A percentile compares a stretch with the other conserved stretches of the same genome.
These are phyloP conservation scores for Malacoctenus gilli DNA, from an alignment of 2,797 vertebrate genomes.

Conservation along the genomic window DNA sequence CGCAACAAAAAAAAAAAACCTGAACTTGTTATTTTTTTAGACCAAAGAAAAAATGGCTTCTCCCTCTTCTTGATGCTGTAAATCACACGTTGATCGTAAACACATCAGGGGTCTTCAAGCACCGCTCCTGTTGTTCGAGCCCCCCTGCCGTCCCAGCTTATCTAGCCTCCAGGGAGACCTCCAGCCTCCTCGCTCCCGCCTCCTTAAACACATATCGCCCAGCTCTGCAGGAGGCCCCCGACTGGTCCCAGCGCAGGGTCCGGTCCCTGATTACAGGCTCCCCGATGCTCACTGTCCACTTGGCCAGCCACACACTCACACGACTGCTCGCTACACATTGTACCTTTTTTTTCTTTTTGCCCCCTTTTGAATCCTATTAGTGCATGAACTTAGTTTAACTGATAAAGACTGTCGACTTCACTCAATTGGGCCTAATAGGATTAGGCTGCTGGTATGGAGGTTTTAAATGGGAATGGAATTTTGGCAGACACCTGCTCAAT, in stretches of 20 bases:
- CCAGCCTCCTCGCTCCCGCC: constrained; percentile 36
- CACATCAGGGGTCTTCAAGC: constrained; percentile 34
- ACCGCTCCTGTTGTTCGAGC: constrained; percentile 40
- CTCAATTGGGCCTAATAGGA: constrained; percentile 97
- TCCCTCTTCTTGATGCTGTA: too few relatives aligned
- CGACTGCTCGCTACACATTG: constrained; percentile 74
- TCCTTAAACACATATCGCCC: constrained; percentile 41
- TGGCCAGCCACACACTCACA: constrained; percentile 66
- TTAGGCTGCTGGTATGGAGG: constrained; percentile 89
- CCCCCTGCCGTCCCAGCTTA: constrained; percentile 38
- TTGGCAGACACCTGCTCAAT: constrained; percentile 89
- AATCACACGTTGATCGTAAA: constrained; percentile 25
- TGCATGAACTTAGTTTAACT: constrained; percentile 91
- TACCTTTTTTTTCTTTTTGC: constrained; percentile 60
- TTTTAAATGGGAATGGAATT: constrained; percentile 89
- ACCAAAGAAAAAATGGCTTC: too few relatives aligned
- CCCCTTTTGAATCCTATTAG: constrained; percentile 89
- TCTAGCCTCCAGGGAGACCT: constrained; percentile 60
- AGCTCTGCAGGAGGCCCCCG: constrained; percentile 44
- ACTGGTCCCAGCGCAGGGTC: constrained; percentile 52
- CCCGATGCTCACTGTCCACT: constrained; percentile 55
- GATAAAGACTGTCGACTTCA: constrained; percentile 90
- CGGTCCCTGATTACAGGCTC: constrained; percentile 42
- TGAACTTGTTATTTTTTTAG: too few relatives aligned
- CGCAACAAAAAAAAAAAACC: too few relatives aligned